A percentile compares a stretch with the other conserved stretches of the same genome.
Conservation (phyloP, 2,888 invertebrate genomes). For the Drosophila subsilvestris region DNA sequence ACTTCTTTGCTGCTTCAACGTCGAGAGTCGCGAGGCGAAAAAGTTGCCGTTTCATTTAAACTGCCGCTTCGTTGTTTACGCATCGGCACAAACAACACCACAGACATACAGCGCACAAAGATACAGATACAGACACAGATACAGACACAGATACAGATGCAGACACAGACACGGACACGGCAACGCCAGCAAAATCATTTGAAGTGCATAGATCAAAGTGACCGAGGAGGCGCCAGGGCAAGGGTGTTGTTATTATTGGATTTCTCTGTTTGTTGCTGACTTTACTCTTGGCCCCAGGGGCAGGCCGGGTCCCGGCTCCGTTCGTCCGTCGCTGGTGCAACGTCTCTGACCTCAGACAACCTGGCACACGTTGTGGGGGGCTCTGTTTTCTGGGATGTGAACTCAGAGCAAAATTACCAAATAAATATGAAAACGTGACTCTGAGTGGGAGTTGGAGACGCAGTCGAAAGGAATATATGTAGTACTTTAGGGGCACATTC, state of each 20-base stretch:
- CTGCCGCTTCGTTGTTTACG: slow-evolving; percentile 74
- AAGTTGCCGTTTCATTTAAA: slow-evolving; percentile 76
- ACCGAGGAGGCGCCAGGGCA: slow-evolving; percentile 68
- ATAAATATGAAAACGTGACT: slow-evolving; percentile 74
- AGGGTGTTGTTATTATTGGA: slow-evolving; percentile 37
- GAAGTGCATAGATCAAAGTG: slow-evolving; percentile 78
- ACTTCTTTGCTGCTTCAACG: slow-evolving; percentile 61
- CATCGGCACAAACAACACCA: slow-evolving; percentile 64
- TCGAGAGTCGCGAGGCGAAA: slow-evolving; percentile 43
- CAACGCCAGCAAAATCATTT: slow-evolving; percentile 63
- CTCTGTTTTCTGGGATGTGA: slow-evolving; percentile 19
- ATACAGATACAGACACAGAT: slow-evolving; percentile 24
- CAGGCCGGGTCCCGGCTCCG: slow-evolving; percentile 31
- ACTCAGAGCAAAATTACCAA: slow-evolving; percentile 55
- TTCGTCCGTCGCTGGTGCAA: background rate
- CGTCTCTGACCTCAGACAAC: slow-evolving; percentile 71
- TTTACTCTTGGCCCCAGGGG: slow-evolving; percentile 49
- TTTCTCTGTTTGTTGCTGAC: slow-evolving; percentile 24
- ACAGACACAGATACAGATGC: slow-evolving; percentile 15
- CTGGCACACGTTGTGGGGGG: slow-evolving; percentile 67
- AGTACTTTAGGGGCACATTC: background rate
- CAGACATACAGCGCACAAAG: slow-evolving; percentile 23
- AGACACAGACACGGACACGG: slow-evolving; percentile 19
- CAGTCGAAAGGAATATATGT: background rate
- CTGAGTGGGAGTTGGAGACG: background rate